Conservation (phyloP, 2,888 invertebrate genomes). For the Agapostemon virescens region DNA sequence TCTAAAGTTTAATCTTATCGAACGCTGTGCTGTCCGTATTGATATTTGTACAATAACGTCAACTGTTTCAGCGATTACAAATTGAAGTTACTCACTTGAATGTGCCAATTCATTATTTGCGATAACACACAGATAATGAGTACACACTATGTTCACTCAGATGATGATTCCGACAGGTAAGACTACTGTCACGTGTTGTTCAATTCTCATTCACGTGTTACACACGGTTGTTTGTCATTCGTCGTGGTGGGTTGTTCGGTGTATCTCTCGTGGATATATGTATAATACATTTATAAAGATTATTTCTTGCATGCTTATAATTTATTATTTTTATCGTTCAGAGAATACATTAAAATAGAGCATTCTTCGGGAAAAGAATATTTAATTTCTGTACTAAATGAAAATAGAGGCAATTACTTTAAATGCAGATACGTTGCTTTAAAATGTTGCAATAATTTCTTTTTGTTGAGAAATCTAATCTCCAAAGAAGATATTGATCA, state of each 20-base stretch:
- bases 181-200: conserved; percentile 83
- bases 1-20: conserved; percentile 36
- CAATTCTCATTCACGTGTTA: conserved; percentile 82
- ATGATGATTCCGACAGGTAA: conserved; percentile 82
- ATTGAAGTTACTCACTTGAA: conserved; percentile 84
- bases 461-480: neutral
- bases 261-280: neutral
- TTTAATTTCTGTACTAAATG: neutral
- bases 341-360: neutral
- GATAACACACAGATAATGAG: conserved; percentile 82
- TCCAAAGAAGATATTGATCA: neutral
- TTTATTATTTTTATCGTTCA: neutral
- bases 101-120: conserved; percentile 83
- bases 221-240: neutral
- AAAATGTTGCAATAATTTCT: neutral
- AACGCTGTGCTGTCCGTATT: conserved; percentile 7
- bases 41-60: conserved; percentile 38
- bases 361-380: neutral
- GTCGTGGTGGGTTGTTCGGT: neutral
- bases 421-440: neutral
- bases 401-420: neutral
- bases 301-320: neutral
- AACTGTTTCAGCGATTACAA: conserved; percentile 80
- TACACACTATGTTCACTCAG: conserved; percentile 83
- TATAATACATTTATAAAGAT: neutral